Conservation (phyloP, 2,888 invertebrate species). For the Pollenia amentaria region DNA sequence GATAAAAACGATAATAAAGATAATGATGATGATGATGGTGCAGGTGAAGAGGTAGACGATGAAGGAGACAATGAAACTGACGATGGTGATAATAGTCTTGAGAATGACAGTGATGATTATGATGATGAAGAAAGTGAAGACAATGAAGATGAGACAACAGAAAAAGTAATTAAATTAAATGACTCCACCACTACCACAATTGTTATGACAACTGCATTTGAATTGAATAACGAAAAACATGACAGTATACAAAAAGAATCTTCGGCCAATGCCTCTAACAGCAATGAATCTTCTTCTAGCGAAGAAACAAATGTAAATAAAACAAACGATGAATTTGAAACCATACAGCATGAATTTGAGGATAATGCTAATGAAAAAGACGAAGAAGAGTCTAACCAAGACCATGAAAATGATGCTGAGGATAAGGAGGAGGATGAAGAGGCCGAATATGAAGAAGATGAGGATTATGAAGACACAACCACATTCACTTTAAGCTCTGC, state of each 20-base stretch:
- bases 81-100: constrained; percentile 12
- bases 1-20: constrained; percentile 17
- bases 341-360: not conserved
- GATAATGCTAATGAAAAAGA: constrained; percentile 13
- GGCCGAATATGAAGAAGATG: constrained; percentile 59
- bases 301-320: constrained; percentile 27
- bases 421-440: constrained; percentile 15
- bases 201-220: not conserved
- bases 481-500: constrained; percentile 47
- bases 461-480: constrained; percentile 55
- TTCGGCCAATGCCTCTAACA: constrained; percentile 8
- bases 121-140: constrained; percentile 75
- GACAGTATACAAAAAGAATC: not conserved
- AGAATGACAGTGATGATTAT: constrained; percentile 35
- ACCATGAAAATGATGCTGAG: not conserved
- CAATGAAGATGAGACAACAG: constrained; percentile 58
- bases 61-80: not conserved
- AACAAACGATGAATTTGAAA: constrained; percentile 15
- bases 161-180: constrained; percentile 57
- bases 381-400: constrained; percentile 40
- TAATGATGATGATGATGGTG: not conserved
- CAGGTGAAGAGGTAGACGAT: not conserved
- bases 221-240: constrained; percentile 1
- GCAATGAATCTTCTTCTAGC: constrained; percentile 34
- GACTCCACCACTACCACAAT: constrained; percentile 16